These are phyloP conservation scores for human DNA, from an alignment of 2,113 vertebrate species.

Conservation along the genomic window GRCh38 chr14:95747001-95747500, in stretches of 20 bases:
- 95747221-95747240: not conserved
- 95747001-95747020: not conserved
- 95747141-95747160: not conserved
- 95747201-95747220: not conserved
- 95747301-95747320: not conserved
- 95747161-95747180: no score
- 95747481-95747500: not conserved
- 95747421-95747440: not conserved
- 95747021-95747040: not conserved
- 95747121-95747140: not conserved
- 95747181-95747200: not conserved
- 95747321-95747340: not conserved
- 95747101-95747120: not conserved
- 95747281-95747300: not conserved
- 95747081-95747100: no score
- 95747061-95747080: accelerated
- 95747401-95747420: not conserved
- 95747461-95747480: not conserved
- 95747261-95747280: not conserved
- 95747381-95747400: no score
- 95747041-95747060: not conserved
- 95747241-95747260: not conserved
- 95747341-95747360: not conserved
- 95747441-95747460: not conserved
- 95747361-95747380: not conserved